Evolutionary conservation across 2,113 vertebrate species (phyloP), one percentile per base, ranked within the genome.

Genomic region (Tychaedon coryphoeus): DNA sequence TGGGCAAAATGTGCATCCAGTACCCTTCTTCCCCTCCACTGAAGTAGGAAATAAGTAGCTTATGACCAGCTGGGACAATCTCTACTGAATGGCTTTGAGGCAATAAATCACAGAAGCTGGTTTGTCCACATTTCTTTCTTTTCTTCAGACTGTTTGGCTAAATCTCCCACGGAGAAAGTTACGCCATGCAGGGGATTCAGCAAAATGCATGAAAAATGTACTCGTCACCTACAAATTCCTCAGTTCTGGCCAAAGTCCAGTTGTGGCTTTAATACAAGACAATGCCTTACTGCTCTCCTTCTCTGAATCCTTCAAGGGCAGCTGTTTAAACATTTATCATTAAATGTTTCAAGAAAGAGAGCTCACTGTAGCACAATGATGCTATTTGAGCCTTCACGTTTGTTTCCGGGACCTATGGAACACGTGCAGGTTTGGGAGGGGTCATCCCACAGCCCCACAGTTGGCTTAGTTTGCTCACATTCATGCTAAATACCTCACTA

Each of bases 41-140:
- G 90, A 86, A 92, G 93, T 94, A 97, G 95, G 96, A 97, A 97
- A 85, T 74, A 85, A 95, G 96, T 93, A 82, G 92, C 69, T 90
- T 95, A 86, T 96, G 92, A 92, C 93, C 92, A 96, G 93, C 47
- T 86, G 93, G 89, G 97, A 94, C 97, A 98, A 98, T 90, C 82
- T 96, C 85, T 96, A 89, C 67, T 97, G 94, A 97, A 94, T 95
- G 91, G 93, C 96, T 97, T 94, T 93, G 77, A 93, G 92, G 95
- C 87, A 96, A 96, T 97, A 97, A 98, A 97, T 98, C 94, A 96
- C 60, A 83, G 85, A 93, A 98, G 96, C 98, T 97, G 97, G 98
- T 98, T 98, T 95, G 96, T 96, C 97, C 96, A 91, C 98, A 98
- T 98, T 98, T 97, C 97, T 98, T 97, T 95, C 87, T 95, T 98